A percentile compares a stretch with the other conserved stretches of the same genome.
Conservation (phyloP, 2,888 invertebrate genomes). For the Phyllotreta striolata region DNA sequence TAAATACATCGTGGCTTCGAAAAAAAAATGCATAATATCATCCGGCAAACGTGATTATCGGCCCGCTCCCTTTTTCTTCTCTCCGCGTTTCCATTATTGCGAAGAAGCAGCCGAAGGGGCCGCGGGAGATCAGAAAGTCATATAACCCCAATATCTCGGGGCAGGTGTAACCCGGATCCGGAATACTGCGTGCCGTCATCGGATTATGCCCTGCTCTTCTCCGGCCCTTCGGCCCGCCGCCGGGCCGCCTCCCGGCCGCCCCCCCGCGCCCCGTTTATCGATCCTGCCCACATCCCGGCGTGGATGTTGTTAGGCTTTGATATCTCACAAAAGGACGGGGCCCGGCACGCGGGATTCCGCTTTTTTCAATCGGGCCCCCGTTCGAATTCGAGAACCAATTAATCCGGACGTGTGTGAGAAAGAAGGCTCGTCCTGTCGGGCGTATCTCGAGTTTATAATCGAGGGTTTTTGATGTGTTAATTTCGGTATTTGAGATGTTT, state of each 20-base stretch:
- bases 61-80: background rate
- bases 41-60: background rate
- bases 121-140: conserved; percentile 38
- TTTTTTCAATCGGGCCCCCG: too few relatives aligned
- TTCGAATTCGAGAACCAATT: too few relatives aligned
- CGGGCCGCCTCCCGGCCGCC: background rate
- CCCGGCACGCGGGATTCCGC: too few relatives aligned
- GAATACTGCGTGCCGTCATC: conserved; percentile 36
- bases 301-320: conserved; percentile 36
- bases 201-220: conserved; percentile 25
- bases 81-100: conserved; percentile 11
- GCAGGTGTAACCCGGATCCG: conserved; percentile 41
- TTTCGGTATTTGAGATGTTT: too few relatives aligned
- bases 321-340: conserved; percentile 30
- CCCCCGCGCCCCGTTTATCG: conserved; percentile 27
- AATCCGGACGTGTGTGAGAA: too few relatives aligned
- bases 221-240: conserved; percentile 3
- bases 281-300: conserved; percentile 28
- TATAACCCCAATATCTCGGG: conserved; percentile 40
- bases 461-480: too few relatives aligned
- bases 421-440: too few relatives aligned
- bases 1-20: too few relatives aligned
- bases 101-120: conserved; percentile 5
- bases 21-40: background rate
- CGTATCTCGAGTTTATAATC: too few relatives aligned